Base-by-base conservation (phyloP, 2,113 vertebrate species). In the Brachypodius melanocephalos region DNA sequence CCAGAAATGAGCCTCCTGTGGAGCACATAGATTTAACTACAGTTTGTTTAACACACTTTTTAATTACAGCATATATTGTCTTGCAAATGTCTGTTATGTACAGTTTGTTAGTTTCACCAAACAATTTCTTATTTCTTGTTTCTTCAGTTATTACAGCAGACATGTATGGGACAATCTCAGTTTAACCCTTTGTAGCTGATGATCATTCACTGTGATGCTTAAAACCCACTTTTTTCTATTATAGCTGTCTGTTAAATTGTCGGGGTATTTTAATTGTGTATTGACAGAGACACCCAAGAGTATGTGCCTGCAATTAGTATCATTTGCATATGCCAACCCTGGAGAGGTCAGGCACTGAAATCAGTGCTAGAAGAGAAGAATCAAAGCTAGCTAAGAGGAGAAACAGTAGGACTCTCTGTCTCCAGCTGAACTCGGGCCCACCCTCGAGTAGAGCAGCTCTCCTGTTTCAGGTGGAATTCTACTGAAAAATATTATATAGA, bases 381-480 rank as follows among this genome's bases (percentile, higher is more conserved):
- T 52, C 29, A 79, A 65, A 85, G 42, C 46, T 26, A 59, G 81
- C 49, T 46, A 42, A 42, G 16, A 45, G 45, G 59, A 86, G 38
- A 38, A 80, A 28, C n/a, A 52, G 5, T 8, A 61, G 36, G n/a
- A n/a, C 15, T 24, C 5, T 38, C 42, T 52, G 26, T 72, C 36
- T 78, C n/a, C 1, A 0, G 65, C 49, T 87, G 68, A 87, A 67
- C n/a, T 79, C 0, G 0, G 66, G 29, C 34, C 55, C 14, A 68
- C 29, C 34, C 57, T 71, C 0, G 0, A 38, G 65, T 12, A 74
- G 48, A 85, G 58, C 62, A 73, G 46, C 34, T 73, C 14, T 88
- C 57, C 51, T 69, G 12, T 62, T 82, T 85, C 49, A 69, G 28
- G 51, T 85, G 67, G 71, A 80, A 66, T 90, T 93, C 46, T 91